Percentiles rank a stretch among this genome's conserved stretches.
phyloP scores from a whole-genome alignment of 1,140 invertebrate genomes.

The Platorchestia sp. region DNA sequence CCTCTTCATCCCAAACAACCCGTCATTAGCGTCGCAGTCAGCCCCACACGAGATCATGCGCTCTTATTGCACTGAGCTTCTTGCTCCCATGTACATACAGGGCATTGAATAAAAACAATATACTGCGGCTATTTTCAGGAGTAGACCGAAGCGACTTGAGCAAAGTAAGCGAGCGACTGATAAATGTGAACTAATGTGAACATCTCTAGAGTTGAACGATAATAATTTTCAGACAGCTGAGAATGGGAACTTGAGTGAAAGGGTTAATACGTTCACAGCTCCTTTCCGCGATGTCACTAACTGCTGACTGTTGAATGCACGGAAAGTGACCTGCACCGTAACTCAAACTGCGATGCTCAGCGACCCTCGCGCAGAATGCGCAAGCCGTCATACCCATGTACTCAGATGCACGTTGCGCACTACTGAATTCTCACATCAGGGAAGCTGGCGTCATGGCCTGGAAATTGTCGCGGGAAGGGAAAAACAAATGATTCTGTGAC shows the following conservation, averaged over 20 bases:
- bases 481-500: background rate
- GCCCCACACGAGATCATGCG: background rate
- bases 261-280: no score
- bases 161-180: no score
- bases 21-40: background rate
- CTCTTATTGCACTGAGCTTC: background rate
- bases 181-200: no score
- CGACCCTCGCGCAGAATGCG: no score
- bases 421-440: background rate
- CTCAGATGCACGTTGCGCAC: background rate
- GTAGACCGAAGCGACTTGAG: no score
- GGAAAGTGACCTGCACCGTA: no score
- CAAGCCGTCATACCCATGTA: background rate
- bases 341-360: background rate
- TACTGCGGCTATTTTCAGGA: no score
- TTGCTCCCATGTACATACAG: background rate
- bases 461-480: background rate
- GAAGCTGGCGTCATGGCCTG: background rate
- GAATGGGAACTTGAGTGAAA: no score
- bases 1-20: background rate
- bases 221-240: no score
- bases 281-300: no score
- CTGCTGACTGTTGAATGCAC: no score
- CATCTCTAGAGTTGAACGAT: no score
- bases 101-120: background rate